Evolutionary conservation across 1,140 invertebrate genomes (phyloP).

Genomic region (Drusus annulatus): DNA sequence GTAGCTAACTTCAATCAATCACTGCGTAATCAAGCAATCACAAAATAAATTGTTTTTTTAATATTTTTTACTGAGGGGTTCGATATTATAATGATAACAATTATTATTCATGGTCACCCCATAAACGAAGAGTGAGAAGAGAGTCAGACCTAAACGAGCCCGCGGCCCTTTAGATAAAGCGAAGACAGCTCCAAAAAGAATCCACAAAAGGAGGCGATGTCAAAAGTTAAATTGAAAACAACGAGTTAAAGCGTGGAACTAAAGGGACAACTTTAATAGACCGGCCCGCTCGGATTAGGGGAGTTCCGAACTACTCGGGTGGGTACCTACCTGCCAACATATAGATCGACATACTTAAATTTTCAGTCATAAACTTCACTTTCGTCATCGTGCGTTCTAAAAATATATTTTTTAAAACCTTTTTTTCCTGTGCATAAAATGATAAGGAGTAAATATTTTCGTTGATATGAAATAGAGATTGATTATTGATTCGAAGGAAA

Average conservation of each 20-base stretch:
- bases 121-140: background rate
- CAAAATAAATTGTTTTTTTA: too few species aligned
- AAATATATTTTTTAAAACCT: too few species aligned
- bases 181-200: slow-evolving; percentile 45
- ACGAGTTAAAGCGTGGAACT: slow-evolving; percentile 39
- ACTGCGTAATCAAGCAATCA: too few species aligned
- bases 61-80: too few species aligned
- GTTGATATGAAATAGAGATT: too few species aligned
- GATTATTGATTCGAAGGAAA: too few species aligned
- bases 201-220: slow-evolving; percentile 40
- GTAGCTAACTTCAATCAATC: too few species aligned
- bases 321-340: background rate
- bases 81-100: too few species aligned
- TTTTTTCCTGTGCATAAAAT: too few species aligned
- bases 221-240: slow-evolving; percentile 55
- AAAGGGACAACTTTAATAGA: slow-evolving; percentile 40
- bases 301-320: slow-evolving; percentile 1
- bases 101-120: slow-evolving; percentile 9
- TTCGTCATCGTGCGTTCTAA: too few species aligned
- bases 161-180: slow-evolving; percentile 48
- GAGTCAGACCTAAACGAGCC: slow-evolving; percentile 40
- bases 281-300: slow-evolving; percentile 19
- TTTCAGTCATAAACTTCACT: too few species aligned
- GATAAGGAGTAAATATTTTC: too few species aligned
- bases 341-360: background rate